Evolutionary conservation across 2,888 invertebrate genomes (phyloP).

Genomic region (Oligia latruncula): DNA sequence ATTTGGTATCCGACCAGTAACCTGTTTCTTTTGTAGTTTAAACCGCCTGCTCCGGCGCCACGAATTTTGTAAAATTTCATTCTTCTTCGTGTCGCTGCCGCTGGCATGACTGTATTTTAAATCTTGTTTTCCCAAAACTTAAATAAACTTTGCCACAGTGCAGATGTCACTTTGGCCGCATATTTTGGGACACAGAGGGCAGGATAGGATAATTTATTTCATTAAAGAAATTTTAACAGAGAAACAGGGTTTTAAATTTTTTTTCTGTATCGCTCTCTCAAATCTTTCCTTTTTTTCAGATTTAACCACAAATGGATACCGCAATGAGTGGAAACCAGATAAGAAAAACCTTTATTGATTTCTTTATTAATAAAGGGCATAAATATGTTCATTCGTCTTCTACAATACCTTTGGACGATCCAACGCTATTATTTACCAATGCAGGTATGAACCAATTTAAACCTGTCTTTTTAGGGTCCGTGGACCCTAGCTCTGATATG

Average conservation of each 20-base stretch:
- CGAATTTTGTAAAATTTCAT: background rate
- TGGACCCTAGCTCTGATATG: slow-evolving; percentile 99
- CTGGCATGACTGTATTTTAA: too few relatives aligned
- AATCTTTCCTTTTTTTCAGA: slow-evolving; percentile 62
- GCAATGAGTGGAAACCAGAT: slow-evolving; percentile 94
- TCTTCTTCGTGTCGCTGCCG: background rate
- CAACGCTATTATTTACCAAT: slow-evolving; percentile 99
- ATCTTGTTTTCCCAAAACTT: too few relatives aligned
- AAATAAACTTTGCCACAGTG: too few relatives aligned
- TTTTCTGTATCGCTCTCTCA: background rate
- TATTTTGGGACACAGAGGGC: background rate
- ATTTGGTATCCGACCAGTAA: background rate
- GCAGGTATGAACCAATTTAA: slow-evolving; percentile 99
- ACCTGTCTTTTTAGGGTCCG: slow-evolving; percentile 98
- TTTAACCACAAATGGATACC: slow-evolving; percentile 86
- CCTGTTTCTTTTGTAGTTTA: background rate
- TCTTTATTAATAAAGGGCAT: slow-evolving; percentile 95
- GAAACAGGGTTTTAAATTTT: background rate
- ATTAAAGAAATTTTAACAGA: background rate
- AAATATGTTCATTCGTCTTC: slow-evolving; percentile 99
- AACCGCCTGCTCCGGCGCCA: background rate
- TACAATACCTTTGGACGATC: slow-evolving; percentile 99
- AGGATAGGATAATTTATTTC: background rate
- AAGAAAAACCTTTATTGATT: slow-evolving; percentile 96
- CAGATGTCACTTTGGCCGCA: background rate